These are phyloP conservation scores for Anisognathus igniventris DNA, from an alignment of 2,797 vertebrate species.

Conservation along the genomic window DNA sequence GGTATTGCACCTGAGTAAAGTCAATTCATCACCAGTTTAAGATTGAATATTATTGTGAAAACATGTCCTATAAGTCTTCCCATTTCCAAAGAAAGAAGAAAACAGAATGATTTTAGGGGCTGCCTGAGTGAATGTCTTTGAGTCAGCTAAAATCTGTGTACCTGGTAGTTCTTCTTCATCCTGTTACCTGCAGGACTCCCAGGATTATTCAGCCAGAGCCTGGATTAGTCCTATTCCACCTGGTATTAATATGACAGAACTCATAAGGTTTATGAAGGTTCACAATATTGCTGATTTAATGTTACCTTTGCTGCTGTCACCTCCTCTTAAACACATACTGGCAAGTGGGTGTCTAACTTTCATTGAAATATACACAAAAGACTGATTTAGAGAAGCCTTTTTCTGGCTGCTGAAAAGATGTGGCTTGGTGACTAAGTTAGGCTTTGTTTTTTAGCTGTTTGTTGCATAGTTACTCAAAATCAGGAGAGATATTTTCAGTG, in stretches of 20 bases:
- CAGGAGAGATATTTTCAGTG: conserved; percentile 1
- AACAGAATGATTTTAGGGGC: background rate
- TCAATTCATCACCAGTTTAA: background rate
- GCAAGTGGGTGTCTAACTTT: background rate
- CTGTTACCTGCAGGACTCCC: background rate
- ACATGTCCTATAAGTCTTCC: background rate
- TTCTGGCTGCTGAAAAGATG: background rate
- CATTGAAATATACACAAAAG: conserved; percentile 5
- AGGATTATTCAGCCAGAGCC: background rate
- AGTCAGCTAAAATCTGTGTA: background rate
- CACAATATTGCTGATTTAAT: background rate
- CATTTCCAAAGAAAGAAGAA: background rate
- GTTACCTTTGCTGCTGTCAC: background rate
- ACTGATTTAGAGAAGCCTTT: background rate
- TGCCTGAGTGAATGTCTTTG: background rate
- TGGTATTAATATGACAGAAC: background rate
- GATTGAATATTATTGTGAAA: background rate
- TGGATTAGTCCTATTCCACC: background rate
- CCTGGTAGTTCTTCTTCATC: background rate
- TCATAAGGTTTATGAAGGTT: background rate
- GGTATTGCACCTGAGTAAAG: background rate
- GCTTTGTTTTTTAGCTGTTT: conserved; percentile 15
- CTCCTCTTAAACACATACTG: background rate
- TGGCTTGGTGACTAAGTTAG: conserved; percentile 21
- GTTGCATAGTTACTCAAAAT: conserved; percentile 11